These are phyloP conservation scores for Polymixis flavicincta DNA, from an alignment of 2,888 invertebrate species.

Conservation along the genomic window DNA sequence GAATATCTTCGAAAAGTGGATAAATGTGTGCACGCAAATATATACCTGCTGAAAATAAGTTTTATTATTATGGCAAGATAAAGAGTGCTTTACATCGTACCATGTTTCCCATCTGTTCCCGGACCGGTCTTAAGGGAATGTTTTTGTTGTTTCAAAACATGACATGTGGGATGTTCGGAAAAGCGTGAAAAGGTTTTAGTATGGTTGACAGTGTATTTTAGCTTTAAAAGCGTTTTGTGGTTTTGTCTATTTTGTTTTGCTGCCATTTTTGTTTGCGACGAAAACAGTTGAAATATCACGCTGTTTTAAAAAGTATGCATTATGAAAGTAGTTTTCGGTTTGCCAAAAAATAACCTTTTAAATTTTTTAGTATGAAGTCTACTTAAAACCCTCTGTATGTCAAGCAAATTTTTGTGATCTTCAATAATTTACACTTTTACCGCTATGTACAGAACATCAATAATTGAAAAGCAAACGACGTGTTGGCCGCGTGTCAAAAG, in stretches of 20 bases:
- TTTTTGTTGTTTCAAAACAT: conserved; percentile 57
- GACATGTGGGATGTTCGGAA: conserved; percentile 57
- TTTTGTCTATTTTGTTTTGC: conserved; percentile 37
- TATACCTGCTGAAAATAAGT: neutral
- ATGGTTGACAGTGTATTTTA: conserved; percentile 57
- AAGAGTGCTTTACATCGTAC: conserved; percentile 29
- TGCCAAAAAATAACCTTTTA: neutral
- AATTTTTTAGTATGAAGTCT: neutral
- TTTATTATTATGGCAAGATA: conserved; percentile 29
- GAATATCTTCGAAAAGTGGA: neutral
- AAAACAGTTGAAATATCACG: neutral
- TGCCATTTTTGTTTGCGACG: neutral
- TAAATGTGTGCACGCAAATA: neutral
- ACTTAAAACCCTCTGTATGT: neutral
- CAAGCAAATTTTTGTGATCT: neutral
- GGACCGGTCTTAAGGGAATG: conserved; percentile 55
- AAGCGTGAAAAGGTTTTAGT: conserved; percentile 60
- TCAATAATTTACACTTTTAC: conserved; percentile 7
- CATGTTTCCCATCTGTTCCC: conserved; percentile 50
- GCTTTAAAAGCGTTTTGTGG: conserved; percentile 42
- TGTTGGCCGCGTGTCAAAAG: conserved; percentile 40
- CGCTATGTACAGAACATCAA: neutral
- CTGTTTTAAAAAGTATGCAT: neutral
- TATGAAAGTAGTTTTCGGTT: neutral
- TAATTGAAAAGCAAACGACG: conserved; percentile 29